Evolutionary conservation across 2,888 invertebrate genomes (phyloP), one percentile per base, ranked within the genome.

Genomic region (Agapostemon virescens): DNA sequence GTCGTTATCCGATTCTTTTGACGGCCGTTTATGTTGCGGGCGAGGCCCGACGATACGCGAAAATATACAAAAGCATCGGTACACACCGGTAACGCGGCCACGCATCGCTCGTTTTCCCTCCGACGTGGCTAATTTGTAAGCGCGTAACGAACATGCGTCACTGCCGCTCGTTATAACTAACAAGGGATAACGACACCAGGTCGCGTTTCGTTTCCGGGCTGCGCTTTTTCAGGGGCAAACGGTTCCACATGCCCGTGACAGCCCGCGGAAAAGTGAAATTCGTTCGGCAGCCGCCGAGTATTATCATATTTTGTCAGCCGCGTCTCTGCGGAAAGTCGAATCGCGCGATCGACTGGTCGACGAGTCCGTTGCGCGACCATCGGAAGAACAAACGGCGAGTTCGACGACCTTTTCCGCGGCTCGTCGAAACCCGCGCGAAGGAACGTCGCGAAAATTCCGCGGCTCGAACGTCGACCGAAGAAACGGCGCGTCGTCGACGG

Each of bases 121-220:
- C 36, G 69, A 70, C 67, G 69, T 42, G 74, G 83, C 84, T 88
- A 88, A 89, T 89, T 88, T 88, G 85, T 84, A 86, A 89, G 84
- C 85, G 82, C 83, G 84, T 88, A 89, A 89, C 85, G 84, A 89
- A 88, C 87, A 79, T 73, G 75, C 78, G 79, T 85, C 79, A 79
- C 72, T 80, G 82, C 69, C 86, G 80, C 90, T 91, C 90, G 90
- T 91, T 92, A 92, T 89, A 89, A 86, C 89, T 90, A 90, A 91
- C 91, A 90, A 91, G 90, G 90, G 90, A 91, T 89, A 91, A 90
- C 90, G 89, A 90, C 90, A 87, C 88, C 86, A 84, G 87, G 70
- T 80, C 82, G 73, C 77, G 72, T 81, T 77, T 77, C 78, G 69
- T 72, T 83, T 67, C 55, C 81, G 67, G 66, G 69, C 77, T 49